Conservation (phyloP, 2,797 vertebrate genomes). For the Chaetodon trifasciatus region DNA sequence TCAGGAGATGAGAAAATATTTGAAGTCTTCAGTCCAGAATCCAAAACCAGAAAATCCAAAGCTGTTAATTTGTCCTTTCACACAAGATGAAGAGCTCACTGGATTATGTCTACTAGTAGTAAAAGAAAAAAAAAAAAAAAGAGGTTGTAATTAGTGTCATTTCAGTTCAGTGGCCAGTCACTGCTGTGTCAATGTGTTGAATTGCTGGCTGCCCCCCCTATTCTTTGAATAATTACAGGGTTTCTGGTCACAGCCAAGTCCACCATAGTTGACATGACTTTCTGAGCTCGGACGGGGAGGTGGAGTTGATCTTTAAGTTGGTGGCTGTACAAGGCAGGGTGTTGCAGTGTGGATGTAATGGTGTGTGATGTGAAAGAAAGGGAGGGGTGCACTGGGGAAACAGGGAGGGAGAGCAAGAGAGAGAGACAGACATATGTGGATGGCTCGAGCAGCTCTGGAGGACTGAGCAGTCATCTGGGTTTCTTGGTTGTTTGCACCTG, state of each 20-base stretch:
- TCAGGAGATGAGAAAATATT: not conserved
- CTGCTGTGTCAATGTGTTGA: slow-evolving; percentile 40
- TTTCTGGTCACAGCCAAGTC: slow-evolving; percentile 31
- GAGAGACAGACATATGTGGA: slow-evolving; percentile 53
- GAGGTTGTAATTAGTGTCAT: slow-evolving; percentile 35
- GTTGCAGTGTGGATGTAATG: slow-evolving; percentile 47
- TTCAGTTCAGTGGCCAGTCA: slow-evolving; percentile 25
- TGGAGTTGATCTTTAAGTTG: slow-evolving; percentile 71
- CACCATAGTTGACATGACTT: slow-evolving; percentile 30
- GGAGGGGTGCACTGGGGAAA: slow-evolving; percentile 48
- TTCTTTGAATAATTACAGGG: slow-evolving; percentile 55
- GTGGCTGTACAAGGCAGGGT: slow-evolving; percentile 38
- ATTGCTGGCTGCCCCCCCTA: slow-evolving; percentile 39
- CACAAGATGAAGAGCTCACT: not conserved
- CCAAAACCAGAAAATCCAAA: slow-evolving; percentile 10
- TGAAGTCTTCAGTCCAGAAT: not conserved
- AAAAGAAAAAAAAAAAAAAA: not conserved
- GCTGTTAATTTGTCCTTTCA: slow-evolving; percentile 9
- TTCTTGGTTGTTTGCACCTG: slow-evolving; percentile 59
- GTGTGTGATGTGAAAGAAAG: slow-evolving; percentile 51
- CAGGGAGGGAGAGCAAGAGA: slow-evolving; percentile 29
- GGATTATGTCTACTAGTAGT: slow-evolving; percentile 14
- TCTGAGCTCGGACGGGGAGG: slow-evolving; percentile 44
- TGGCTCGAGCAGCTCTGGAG: slow-evolving; percentile 41
- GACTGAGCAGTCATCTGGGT: slow-evolving; percentile 53